Percentiles rank a stretch among this genome's conserved stretches.
Evolutionary conservation across 2,888 invertebrate genomes (phyloP).

Genomic region (Aspidiotus rigidus): DNA sequence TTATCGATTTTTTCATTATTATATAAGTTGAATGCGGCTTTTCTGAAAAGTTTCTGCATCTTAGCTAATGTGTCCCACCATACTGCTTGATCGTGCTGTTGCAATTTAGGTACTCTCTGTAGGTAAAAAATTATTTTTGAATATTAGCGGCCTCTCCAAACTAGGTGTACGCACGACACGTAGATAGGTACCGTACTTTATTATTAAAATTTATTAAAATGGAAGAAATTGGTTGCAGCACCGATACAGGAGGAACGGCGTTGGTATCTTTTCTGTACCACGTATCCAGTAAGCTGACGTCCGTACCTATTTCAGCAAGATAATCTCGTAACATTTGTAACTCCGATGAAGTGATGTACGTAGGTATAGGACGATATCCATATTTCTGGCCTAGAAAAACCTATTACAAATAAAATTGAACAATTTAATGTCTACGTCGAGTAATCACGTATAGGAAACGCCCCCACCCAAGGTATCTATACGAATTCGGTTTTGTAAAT

Average conservation of each 20-base stretch:
- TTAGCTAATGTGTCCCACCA: constrained; percentile 97
- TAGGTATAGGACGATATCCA: constrained; percentile 94
- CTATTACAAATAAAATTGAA: constrained; percentile 43
- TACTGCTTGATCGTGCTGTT: constrained; percentile 89
- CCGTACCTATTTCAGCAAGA: constrained; percentile 69
- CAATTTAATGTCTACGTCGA: no score
- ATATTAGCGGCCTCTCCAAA: not conserved
- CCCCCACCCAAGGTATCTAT: no score
- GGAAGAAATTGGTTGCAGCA: constrained; percentile 93
- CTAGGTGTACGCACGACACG: not conserved
- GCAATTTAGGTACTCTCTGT: constrained; percentile 83
- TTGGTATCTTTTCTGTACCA: constrained; percentile 97
- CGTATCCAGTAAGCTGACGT: constrained; percentile 71
- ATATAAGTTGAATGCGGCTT: constrained; percentile 77
- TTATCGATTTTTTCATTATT: constrained; percentile 77
- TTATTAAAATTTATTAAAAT: constrained; percentile 96
- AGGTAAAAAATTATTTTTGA: constrained; percentile 31
- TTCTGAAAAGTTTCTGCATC: constrained; percentile 88
- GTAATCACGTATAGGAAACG: no score
- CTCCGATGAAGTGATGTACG: constrained; percentile 85
- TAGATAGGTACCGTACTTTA: constrained; percentile 55
- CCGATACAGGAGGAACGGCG: constrained; percentile 88
- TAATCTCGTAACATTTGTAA: constrained; percentile 79
- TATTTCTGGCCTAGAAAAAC: constrained; percentile 96
- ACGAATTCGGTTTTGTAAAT: no score